Evolutionary conservation across 2,113 vertebrate species (phyloP).

Genomic region (Chaetops frenatus): DNA sequence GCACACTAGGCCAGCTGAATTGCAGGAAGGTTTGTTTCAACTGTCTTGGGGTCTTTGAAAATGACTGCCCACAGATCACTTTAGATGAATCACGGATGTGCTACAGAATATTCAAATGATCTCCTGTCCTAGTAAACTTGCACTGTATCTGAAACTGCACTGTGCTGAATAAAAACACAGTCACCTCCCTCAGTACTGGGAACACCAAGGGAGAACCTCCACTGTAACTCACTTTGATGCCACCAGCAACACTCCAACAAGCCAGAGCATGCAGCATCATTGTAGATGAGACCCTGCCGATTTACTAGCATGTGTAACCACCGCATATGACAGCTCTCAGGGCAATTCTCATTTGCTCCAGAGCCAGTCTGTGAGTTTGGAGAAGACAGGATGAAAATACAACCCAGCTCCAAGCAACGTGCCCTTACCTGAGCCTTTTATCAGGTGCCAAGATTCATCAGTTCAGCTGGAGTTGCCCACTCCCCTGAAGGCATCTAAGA

Average conservation of each 20-base stretch:
- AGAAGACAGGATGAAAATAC: neutral
- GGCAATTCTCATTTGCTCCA: accelerated
- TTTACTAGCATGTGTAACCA: neutral
- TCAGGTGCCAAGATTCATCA: constrained; percentile 36
- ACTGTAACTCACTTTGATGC: neutral
- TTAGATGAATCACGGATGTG: neutral
- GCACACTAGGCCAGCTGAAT: neutral
- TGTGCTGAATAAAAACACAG: accelerated
- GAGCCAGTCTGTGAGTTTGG: accelerated
- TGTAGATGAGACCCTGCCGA: neutral
- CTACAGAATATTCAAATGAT: neutral
- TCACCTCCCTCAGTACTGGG: neutral
- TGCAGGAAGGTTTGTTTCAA: neutral
- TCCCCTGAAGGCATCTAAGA: neutral
- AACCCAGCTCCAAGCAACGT: neutral
- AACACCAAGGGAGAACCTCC: neutral
- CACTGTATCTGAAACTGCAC: neutral
- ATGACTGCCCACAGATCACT: neutral
- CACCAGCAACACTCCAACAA: neutral
- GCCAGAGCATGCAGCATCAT: neutral
- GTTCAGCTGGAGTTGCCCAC: constrained; percentile 7
- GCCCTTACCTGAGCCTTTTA: constrained; percentile 43
- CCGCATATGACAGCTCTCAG: accelerated
- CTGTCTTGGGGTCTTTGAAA: neutral
- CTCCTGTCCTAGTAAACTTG: neutral